Conservation (phyloP, 2,888 invertebrate species). For the Ernsta delagoae region DNA sequence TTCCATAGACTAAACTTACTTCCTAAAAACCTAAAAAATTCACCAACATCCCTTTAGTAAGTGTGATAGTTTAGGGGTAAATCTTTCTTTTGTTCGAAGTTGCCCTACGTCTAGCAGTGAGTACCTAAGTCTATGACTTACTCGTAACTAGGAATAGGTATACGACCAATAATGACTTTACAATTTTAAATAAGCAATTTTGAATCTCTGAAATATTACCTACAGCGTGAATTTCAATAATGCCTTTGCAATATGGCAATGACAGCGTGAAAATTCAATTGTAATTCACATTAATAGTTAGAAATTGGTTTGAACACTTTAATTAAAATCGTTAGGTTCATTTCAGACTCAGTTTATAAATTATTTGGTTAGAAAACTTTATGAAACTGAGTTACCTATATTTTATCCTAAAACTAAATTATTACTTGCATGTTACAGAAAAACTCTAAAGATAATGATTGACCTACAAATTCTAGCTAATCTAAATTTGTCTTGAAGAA, state of each 20-base stretch:
- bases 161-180: background rate
- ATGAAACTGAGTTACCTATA: background rate
- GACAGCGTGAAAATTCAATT: constrained; percentile 29
- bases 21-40: too few relatives aligned
- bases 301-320: constrained; percentile 15
- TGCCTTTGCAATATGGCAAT: constrained; percentile 30
- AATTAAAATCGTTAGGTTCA: constrained; percentile 9
- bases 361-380: constrained; percentile 46
- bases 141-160: too few relatives aligned
- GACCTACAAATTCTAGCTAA: background rate
- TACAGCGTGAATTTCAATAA: constrained; percentile 30
- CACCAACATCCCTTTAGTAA: too few relatives aligned
- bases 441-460: background rate
- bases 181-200: constrained; percentile 19
- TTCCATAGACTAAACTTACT: too few relatives aligned
- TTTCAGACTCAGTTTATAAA: background rate
- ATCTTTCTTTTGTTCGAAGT: too few relatives aligned
- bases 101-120: too few relatives aligned
- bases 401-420: background rate
- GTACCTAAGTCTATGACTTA: too few relatives aligned
- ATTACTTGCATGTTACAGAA: too few relatives aligned
- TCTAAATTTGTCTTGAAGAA: too few relatives aligned
- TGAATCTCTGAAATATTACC: constrained; percentile 2
- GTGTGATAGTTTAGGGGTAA: too few relatives aligned
- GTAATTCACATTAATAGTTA: constrained; percentile 14